Evolutionary conservation across 2,888 invertebrate species (phyloP).

Genomic region (Orthosia gracilis): DNA sequence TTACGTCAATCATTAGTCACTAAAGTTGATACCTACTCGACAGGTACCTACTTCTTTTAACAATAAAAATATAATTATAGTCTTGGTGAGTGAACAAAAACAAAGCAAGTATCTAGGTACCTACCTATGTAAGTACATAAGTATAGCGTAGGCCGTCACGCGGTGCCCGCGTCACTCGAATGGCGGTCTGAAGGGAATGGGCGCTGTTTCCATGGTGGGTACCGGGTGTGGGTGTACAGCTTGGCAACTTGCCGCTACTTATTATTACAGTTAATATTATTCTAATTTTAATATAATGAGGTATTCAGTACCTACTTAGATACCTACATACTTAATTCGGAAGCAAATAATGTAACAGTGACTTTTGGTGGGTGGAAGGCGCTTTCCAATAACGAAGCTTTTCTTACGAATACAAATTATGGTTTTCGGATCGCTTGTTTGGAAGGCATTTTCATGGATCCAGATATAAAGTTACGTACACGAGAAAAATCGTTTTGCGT

Average conservation of each 20-base stretch:
- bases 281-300: conserved; percentile 26
- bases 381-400: not conserved
- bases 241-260: conserved; percentile 54
- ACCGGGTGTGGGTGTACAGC: conserved; percentile 42
- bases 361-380: not conserved
- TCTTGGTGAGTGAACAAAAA: conserved; percentile 45
- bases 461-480: not conserved
- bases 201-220: conserved; percentile 49
- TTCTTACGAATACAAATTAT: not conserved
- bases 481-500: not conserved
- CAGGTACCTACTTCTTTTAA: conserved; percentile 12
- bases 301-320: conserved; percentile 2
- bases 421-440: not conserved
- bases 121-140: not conserved
- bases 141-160: conserved; percentile 36
- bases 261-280: conserved; percentile 26
- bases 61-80: conserved; percentile 25
- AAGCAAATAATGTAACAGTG: not conserved
- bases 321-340: not conserved
- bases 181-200: conserved; percentile 38
- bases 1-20: conserved; percentile 43
- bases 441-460: not conserved
- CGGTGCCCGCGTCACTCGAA: conserved; percentile 32
- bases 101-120: conserved; percentile 9
- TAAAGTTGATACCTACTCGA: not conserved